phyloP scores from a whole-genome alignment of 2,888 invertebrate species.

The Drosophila barbarae region DNA sequence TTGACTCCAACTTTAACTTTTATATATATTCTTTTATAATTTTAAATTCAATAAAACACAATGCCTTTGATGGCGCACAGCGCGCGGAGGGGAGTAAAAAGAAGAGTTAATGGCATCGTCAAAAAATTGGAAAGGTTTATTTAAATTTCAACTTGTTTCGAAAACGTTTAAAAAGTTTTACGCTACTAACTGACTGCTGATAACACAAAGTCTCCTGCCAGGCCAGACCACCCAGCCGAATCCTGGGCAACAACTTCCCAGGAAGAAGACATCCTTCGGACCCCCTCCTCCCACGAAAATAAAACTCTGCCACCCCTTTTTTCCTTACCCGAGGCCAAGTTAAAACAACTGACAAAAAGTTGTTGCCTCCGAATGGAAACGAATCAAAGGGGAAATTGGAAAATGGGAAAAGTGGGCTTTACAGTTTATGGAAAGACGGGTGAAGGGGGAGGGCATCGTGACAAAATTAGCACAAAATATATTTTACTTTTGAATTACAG shows the following conservation, averaged over 20 bases:
- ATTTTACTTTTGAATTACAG: slow-evolving; percentile 41
- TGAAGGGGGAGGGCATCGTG: slow-evolving; percentile 11
- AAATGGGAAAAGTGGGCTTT: slow-evolving; percentile 37
- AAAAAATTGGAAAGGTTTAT: slow-evolving; percentile 71
- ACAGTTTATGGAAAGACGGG: not conserved
- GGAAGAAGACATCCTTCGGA: not conserved
- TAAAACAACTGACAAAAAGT: slow-evolving; percentile 50
- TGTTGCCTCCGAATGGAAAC: slow-evolving; percentile 28
- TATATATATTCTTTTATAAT: not conserved
- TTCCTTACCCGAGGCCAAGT: slow-evolving; percentile 36
- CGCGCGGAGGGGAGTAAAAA: not conserved
- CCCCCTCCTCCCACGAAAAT: not conserved
- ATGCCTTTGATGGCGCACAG: too few relatives aligned
- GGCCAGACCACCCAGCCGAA: not conserved
- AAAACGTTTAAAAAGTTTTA: slow-evolving; percentile 71
- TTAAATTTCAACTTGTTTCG: slow-evolving; percentile 73
- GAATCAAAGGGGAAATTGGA: slow-evolving; percentile 59
- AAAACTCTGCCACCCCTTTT: slow-evolving; percentile 19
- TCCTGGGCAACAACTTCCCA: slow-evolving; percentile 18
- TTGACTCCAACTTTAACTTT: too few relatives aligned
- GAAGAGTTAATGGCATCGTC: slow-evolving; percentile 49
- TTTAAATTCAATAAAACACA: slow-evolving; percentile 2
- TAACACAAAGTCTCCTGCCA: slow-evolving; percentile 58
- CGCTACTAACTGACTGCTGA: slow-evolving; percentile 74
- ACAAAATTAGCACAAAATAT: slow-evolving; percentile 67